Evolutionary conservation across 2,888 invertebrate genomes (phyloP).

Genomic region (Drosophila neonasuta): DNA sequence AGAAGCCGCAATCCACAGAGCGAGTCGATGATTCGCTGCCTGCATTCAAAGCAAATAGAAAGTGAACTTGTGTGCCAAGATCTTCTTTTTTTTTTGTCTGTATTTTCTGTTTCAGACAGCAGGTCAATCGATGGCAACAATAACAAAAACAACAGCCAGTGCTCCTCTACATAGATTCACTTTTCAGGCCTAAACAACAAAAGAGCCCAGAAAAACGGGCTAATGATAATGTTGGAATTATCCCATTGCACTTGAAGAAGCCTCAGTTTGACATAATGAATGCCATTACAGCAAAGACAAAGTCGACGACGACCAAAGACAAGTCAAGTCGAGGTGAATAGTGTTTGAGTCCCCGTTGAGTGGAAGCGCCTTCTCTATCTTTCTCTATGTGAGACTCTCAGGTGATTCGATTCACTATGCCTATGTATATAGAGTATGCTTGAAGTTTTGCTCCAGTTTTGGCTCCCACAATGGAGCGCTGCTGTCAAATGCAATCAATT

Average conservation of each 20-base stretch:
- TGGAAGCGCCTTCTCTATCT: slow-evolving; percentile 1
- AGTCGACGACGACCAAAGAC: neutral
- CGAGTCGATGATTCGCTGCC: slow-evolving; percentile 12
- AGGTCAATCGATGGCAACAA: slow-evolving; percentile 50
- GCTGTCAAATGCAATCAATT: slow-evolving; percentile 77
- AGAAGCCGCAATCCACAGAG: slow-evolving; percentile 55
- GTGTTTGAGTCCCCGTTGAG: neutral
- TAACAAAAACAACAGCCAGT: too few relatives aligned
- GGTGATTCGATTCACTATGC: neutral
- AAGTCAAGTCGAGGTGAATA: slow-evolving; percentile 7
- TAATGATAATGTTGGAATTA: slow-evolving; percentile 70
- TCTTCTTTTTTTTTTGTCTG: neutral
- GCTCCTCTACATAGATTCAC: slow-evolving; percentile 55
- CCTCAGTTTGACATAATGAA: slow-evolving; percentile 55
- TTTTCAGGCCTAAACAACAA: slow-evolving; percentile 43
- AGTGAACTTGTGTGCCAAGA: slow-evolving; percentile 60
- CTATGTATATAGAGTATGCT: neutral
- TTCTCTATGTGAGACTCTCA: slow-evolving; percentile 14
- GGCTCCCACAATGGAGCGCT: slow-evolving; percentile 61
- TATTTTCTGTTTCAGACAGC: slow-evolving; percentile 22
- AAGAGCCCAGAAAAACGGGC: slow-evolving; percentile 54
- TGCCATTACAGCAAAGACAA: slow-evolving; percentile 47
- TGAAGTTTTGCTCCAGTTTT: slow-evolving; percentile 54
- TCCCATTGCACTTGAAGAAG: slow-evolving; percentile 42
- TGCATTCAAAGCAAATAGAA: slow-evolving; percentile 54